These are phyloP conservation scores for Pleuronectes platessa DNA, from an alignment of 2,113 vertebrate species.

Conservation along the genomic window DNA sequence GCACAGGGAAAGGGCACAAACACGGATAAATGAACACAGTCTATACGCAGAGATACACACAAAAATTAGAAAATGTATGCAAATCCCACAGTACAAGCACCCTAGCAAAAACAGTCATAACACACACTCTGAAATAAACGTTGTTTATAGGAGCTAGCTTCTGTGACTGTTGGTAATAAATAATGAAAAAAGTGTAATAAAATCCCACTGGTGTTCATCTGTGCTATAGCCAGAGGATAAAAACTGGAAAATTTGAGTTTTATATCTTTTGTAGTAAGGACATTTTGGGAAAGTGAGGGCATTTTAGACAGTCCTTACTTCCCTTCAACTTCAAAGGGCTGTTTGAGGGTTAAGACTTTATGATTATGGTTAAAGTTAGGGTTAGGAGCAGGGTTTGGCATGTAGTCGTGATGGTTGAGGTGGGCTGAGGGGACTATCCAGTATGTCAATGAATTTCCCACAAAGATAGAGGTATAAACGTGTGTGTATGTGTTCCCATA, in stretches of 20 bases:
- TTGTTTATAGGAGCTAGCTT: conserved; percentile 34
- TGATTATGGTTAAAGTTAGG: neutral
- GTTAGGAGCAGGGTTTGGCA: neutral
- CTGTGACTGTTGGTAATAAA: conserved; percentile 28
- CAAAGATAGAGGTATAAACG: neutral
- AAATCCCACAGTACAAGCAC: conserved; percentile 17
- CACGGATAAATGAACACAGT: conserved; percentile 6
- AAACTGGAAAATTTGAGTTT: conserved; percentile 1
- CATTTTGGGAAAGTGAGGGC: neutral
- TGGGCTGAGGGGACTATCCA: neutral
- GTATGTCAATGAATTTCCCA: neutral
- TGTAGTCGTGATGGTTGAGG: neutral
- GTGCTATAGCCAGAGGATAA: conserved; percentile 28
- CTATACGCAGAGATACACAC: neutral
- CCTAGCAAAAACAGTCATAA: neutral
- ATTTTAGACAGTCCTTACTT: neutral
- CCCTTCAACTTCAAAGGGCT: neutral
- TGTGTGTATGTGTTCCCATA: conserved; percentile 26
- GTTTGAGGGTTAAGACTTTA: neutral
- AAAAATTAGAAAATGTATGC: conserved; percentile 12
- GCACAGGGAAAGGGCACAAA: neutral
- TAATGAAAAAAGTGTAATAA: conserved; percentile 38
- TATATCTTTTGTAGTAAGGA: neutral
- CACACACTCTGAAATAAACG: conserved; percentile 22
- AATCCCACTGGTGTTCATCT: conserved; percentile 42